Percentiles rank a stretch among this genome's conserved stretches.
These are phyloP conservation scores for Enteromius viviparus DNA, from an alignment of 2,797 vertebrate genomes.

Conservation along the genomic window DNA sequence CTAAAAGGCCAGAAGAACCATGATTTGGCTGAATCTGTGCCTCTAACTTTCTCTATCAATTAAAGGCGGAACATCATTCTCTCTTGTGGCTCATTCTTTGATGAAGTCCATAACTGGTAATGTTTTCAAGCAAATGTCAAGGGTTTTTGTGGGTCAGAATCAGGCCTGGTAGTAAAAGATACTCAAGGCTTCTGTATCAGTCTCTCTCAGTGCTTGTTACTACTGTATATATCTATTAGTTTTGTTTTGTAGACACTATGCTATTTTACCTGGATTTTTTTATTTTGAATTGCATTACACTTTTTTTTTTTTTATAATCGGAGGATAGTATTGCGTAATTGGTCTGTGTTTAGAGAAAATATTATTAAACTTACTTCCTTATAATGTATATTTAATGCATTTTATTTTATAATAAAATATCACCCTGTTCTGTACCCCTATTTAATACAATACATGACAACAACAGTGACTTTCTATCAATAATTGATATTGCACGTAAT, in stretches of 20 bases:
- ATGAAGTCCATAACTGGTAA: slow-evolving; percentile 16
- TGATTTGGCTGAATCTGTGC: slow-evolving; percentile 33
- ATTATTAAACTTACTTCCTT: background rate
- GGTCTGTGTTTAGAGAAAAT: background rate
- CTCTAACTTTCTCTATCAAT: slow-evolving; percentile 25
- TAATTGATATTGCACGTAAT: background rate
- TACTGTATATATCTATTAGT: too few relatives aligned
- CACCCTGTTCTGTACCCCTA: background rate
- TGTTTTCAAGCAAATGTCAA: slow-evolving; percentile 31
- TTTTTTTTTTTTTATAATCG: background rate
- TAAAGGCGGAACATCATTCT: slow-evolving; percentile 22
- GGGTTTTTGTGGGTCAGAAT: slow-evolving; percentile 12
- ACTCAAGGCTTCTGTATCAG: background rate
- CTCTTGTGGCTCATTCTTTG: slow-evolving; percentile 11
- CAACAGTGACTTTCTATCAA: background rate
- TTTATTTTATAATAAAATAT: background rate
- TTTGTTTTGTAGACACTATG: too few relatives aligned
- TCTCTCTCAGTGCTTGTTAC: background rate
- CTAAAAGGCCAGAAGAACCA: slow-evolving; percentile 38
- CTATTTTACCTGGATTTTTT: background rate
- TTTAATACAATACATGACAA: background rate
- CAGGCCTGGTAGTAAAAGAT: background rate
- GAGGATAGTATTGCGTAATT: background rate
- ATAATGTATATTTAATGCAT: background rate
- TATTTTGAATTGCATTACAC: background rate